phyloP scores from a whole-genome alignment of 2,797 vertebrate genomes.

The Pempheris klunzingeri region DNA sequence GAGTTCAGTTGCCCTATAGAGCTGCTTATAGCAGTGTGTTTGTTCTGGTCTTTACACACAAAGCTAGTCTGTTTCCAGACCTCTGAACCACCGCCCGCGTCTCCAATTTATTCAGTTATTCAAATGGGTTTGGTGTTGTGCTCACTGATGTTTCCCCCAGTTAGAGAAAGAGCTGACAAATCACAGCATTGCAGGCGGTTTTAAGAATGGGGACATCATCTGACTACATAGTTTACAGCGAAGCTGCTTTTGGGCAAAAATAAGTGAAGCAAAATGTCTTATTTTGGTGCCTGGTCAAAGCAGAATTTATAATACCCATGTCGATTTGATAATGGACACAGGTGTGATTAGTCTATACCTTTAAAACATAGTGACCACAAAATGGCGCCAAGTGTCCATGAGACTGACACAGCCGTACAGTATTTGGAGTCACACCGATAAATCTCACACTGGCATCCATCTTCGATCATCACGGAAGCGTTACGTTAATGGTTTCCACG shows the following conservation, averaged over 20 bases:
- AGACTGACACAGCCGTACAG: neutral
- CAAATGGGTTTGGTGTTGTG: slow-evolving; percentile 9
- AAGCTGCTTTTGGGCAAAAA: no score
- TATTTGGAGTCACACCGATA: no score
- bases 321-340: no score
- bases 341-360: no score
- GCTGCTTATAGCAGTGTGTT: neutral
- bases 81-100: slow-evolving; percentile 3
- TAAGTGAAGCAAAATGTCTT: no score
- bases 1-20: neutral
- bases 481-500: neutral
- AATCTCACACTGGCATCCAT: no score
- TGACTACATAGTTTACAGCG: neutral
- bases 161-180: slow-evolving; percentile 4
- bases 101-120: slow-evolving; percentile 12
- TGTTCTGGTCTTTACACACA: slow-evolving; percentile 11
- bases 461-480: neutral
- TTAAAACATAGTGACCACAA: no score
- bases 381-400: neutral
- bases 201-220: slow-evolving; percentile 4
- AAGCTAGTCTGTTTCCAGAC: slow-evolving; percentile 1
- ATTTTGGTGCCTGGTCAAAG: no score
- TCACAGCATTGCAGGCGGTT: neutral
- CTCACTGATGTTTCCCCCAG: slow-evolving; percentile 16
- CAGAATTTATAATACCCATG: no score